phyloP scores from a whole-genome alignment of 2,888 invertebrate species.

The Cheilosia impressa region DNA sequence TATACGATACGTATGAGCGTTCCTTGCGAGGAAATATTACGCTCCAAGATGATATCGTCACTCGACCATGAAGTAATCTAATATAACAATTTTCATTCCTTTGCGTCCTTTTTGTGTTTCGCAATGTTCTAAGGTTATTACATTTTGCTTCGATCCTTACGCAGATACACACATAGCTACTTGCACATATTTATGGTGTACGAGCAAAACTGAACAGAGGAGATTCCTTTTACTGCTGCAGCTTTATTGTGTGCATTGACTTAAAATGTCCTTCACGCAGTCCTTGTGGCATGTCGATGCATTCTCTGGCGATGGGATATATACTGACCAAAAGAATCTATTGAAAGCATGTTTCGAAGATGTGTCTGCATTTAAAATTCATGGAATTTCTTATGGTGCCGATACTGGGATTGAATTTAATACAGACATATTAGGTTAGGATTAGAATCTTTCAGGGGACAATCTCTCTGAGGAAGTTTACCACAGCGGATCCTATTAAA shows the following conservation, averaged over 20 bases:
- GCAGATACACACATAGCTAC: background rate
- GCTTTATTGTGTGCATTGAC: conserved; percentile 71
- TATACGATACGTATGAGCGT: conserved; percentile 16
- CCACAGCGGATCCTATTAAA: no score
- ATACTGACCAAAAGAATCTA: conserved; percentile 50
- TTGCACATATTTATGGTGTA: background rate
- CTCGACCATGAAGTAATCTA: conserved; percentile 75
- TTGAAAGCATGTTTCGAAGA: conserved; percentile 45
- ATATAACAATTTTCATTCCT: conserved; percentile 75
- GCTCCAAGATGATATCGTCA: conserved; percentile 74
- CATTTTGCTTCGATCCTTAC: conserved; percentile 58
- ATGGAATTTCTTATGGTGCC: conserved; percentile 48
- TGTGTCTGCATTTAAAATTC: conserved; percentile 72
- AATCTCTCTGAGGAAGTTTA: no score
- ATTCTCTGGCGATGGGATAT: conserved; percentile 38
- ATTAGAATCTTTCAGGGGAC: no score
- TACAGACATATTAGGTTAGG: conserved; percentile 5
- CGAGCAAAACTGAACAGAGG: conserved; percentile 14
- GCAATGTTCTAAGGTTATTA: conserved; percentile 74
- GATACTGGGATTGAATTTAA: conserved; percentile 64
- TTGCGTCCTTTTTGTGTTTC: conserved; percentile 70
- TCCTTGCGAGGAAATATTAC: conserved; percentile 69
- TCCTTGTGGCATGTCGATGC: conserved; percentile 60
- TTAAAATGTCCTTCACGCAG: conserved; percentile 66
- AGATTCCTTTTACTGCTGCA: conserved; percentile 60